Evolutionary conservation across 2,888 invertebrate species (phyloP), one percentile per base, ranked within the genome.

Genomic region (Tetanocera ferruginea): DNA sequence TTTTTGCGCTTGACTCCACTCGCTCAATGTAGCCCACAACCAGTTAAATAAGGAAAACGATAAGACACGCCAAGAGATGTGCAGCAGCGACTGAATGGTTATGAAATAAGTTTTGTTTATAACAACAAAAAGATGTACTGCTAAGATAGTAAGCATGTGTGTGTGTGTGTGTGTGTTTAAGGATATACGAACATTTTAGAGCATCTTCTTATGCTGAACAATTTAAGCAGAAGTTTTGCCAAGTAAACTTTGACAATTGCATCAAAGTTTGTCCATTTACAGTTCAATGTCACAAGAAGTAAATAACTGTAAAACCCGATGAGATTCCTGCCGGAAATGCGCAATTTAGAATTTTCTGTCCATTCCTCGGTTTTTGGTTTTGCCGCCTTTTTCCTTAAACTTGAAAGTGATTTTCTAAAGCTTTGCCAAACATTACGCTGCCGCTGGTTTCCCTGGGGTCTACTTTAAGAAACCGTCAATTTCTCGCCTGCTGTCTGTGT

Each of bases 61-160:
- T 14, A 43, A 43, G 43, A 6, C 43, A 43, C 1, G 1, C 37
- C 37, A 8, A 52, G 5, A 19, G 19, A 52, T 19, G 11, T 17
- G 49, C n/a, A 52, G n/a, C 55, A 55, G 55, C 55, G 43, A 43
- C 11, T 43, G 43, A 55, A 55, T 55, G 19, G 55, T 55, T n/a
- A n/a, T 23, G 9, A 55, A 79, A 79, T 79, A 80, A 78, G 80
- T 79, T 80, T 80, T 80, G 80, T 72, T 80, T 76, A 76, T 79
- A 19, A 2, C 25, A 25, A 55, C 23, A 19, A 23, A 23, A 55
- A 55, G 19, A 55, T 55, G 6, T 19, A 55, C 55, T 23, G 2
- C 55, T 55, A 9, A 55, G 55, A 55, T 55, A 19, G 14, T 2
- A 55, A 5, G 55, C 5, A 8, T 37, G 37, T 37, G 37, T 37